These are phyloP conservation scores for Colostygia pectinataria DNA, from an alignment of 2,888 invertebrate species.

Conservation along the genomic window DNA sequence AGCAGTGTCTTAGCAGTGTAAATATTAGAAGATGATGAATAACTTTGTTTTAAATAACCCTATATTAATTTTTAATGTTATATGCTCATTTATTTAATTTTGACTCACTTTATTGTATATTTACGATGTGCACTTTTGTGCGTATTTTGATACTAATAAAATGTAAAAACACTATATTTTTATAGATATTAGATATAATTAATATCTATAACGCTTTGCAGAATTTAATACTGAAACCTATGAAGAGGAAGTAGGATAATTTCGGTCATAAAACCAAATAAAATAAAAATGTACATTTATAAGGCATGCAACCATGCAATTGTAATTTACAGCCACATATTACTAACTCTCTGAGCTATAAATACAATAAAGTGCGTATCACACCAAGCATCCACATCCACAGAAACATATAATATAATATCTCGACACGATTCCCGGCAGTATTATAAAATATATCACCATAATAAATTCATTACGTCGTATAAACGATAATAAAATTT, in stretches of 20 bases:
- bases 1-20: too few species aligned
- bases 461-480: constrained; percentile 41
- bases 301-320: constrained; percentile 9
- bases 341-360: constrained; percentile 13
- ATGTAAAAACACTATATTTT: too few species aligned
- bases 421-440: constrained; percentile 15
- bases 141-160: too few species aligned
- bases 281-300: neutral
- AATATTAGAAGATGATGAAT: too few species aligned
- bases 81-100: too few species aligned
- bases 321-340: constrained; percentile 7
- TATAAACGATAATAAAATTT: constrained; percentile 43
- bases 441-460: constrained; percentile 34
- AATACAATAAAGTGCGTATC: constrained; percentile 9
- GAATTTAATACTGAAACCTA: too few species aligned
- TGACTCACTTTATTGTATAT: too few species aligned
- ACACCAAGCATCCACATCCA: constrained; percentile 8
- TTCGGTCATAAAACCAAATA: neutral
- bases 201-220: too few species aligned
- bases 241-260: neutral
- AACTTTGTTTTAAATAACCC: too few species aligned
- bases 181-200: too few species aligned
- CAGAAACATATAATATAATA: constrained; percentile 19
- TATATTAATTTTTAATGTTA: too few species aligned
- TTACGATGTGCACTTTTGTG: too few species aligned